Conservation (phyloP, 2,797 vertebrate genomes). For the Esox lucius region DNA sequence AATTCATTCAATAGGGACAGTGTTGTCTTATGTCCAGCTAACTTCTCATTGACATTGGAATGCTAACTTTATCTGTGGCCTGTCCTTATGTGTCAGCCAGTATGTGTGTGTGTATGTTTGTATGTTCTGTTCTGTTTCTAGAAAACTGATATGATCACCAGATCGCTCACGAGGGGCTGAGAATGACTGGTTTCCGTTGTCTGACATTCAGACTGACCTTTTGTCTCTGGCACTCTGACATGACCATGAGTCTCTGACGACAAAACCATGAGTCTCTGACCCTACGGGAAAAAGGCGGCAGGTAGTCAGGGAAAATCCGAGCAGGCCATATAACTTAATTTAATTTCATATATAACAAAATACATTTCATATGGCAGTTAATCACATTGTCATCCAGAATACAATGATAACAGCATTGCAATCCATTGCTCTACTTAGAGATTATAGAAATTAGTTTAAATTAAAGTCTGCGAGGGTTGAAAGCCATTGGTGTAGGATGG, state of each 20-base stretch:
- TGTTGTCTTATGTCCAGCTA: neutral
- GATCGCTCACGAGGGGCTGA: slow-evolving; percentile 1
- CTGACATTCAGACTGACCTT: slow-evolving; percentile 64
- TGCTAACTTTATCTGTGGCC: neutral
- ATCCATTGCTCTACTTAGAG: too few relatives aligned
- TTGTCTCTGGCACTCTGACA: slow-evolving; percentile 27
- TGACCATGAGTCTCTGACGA: slow-evolving; percentile 27
- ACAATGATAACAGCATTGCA: too few relatives aligned
- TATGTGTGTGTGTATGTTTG: neutral
- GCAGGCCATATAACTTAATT: too few relatives aligned
- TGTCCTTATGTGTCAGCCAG: neutral
- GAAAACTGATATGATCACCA: neutral
- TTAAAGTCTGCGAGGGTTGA: neutral
- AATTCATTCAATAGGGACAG: neutral
- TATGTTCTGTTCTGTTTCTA: neutral
- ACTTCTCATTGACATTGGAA: neutral
- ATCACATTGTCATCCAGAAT: too few relatives aligned
- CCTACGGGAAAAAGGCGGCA: neutral
- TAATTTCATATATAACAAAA: too few relatives aligned
- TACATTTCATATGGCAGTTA: too few relatives aligned
- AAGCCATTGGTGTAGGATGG: neutral
- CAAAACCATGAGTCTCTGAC: neutral
- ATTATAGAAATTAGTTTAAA: neutral
- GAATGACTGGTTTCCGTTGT: slow-evolving; percentile 8
- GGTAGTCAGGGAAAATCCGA: neutral